phyloP scores from a whole-genome alignment of 2,888 invertebrate species.

The Drepanosiphum platanoidis region DNA sequence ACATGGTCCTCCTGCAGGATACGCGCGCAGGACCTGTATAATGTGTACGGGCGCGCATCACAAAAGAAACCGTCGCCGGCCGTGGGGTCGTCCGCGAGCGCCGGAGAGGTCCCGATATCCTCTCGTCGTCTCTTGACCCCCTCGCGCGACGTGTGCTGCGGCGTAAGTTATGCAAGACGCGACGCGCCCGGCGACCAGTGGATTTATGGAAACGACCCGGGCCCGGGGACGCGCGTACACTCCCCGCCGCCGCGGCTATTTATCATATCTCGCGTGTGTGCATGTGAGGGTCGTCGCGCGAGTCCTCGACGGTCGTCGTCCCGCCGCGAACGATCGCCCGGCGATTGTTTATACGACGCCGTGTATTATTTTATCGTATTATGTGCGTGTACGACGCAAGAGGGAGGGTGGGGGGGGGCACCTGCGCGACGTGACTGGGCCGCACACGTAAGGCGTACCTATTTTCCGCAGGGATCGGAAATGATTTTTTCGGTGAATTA shows the following conservation, averaged over 20 bases:
- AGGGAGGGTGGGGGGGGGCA: conserved; percentile 16
- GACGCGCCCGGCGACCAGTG: conserved; percentile 46
- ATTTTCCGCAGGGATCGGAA: no score
- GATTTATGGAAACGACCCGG: conserved; percentile 59
- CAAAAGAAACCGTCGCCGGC: conserved; percentile 40
- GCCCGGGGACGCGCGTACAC: conserved; percentile 33
- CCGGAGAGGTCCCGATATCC: conserved; percentile 26
- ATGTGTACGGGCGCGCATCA: background rate
- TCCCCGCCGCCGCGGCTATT: conserved; percentile 26
- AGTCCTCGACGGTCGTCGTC: background rate
- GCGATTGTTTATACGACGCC: conserved; percentile 34
- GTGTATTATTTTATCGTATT: no score
- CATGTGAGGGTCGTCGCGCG: background rate
- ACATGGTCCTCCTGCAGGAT: background rate
- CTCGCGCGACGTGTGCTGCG: conserved; percentile 14
- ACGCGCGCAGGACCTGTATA: background rate
- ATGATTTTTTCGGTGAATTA: no score
- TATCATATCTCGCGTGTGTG: conserved; percentile 35
- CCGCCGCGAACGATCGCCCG: conserved; percentile 1
- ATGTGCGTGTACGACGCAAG: no score
- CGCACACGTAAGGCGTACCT: background rate
- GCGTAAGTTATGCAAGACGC: conserved; percentile 60
- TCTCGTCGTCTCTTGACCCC: conserved; percentile 57
- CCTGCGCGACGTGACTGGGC: conserved; percentile 29
- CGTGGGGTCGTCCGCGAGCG: background rate